Evolutionary conservation across 2,797 vertebrate genomes (phyloP).

Genomic region (Brotula barbata): DNA sequence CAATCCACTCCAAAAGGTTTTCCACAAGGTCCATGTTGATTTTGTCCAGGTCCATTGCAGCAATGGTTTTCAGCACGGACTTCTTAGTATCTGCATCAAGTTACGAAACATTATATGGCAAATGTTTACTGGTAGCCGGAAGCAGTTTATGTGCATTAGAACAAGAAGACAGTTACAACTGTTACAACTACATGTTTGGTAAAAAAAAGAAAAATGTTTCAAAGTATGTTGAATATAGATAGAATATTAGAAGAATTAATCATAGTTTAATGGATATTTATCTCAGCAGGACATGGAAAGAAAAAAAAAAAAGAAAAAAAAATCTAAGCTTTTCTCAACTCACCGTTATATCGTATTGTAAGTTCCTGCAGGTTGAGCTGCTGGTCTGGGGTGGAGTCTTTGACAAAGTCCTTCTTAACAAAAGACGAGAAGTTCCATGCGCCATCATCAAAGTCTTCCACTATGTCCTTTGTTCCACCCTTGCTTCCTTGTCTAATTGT

Average conservation of each 20-base stretch:
- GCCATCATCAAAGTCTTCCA: constrained; percentile 86
- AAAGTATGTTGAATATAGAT: no score
- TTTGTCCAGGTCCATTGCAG: constrained; percentile 94
- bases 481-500: constrained; percentile 63
- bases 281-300: no score
- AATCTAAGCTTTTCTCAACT: constrained; percentile 2
- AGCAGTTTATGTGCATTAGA: background rate
- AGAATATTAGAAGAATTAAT: no score
- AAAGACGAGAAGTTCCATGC: constrained; percentile 82
- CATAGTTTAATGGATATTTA: background rate
- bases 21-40: constrained; percentile 97
- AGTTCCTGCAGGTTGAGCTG: constrained; percentile 90
- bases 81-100: constrained; percentile 82
- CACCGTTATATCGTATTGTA: constrained; percentile 86
- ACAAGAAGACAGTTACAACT: background rate
- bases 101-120: background rate
- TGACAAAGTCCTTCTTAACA: constrained; percentile 77
- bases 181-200: no score
- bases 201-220: no score
- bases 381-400: constrained; percentile 90
- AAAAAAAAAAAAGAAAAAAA: no score
- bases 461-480: constrained; percentile 66
- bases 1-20: constrained; percentile 93
- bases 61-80: constrained; percentile 89
- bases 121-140: background rate